Evolutionary conservation across 2,797 vertebrate genomes (phyloP), one percentile per base, ranked within the genome.

Genomic region (Thamnophis elegans): DNA sequence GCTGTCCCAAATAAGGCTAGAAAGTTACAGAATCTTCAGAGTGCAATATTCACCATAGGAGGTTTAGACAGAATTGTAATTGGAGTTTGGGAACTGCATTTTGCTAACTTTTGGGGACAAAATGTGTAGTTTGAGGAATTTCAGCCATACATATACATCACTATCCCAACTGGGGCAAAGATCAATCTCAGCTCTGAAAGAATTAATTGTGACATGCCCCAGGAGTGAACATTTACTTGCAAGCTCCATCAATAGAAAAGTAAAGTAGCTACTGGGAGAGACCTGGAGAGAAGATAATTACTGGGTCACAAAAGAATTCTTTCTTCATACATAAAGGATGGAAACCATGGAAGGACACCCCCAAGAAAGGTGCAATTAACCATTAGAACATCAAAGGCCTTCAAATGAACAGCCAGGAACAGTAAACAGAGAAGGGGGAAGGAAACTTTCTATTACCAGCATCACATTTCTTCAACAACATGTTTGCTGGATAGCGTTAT

Each of bases 281-380:
- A 88, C 53, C 51, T 92, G 89, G 89, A 90, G 91, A 94, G 89
- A 85, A 88, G 91, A 85, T 92, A 92, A 92, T 92, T 65, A 90
- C 36, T 88, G 54, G 86, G 53, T 93, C 91, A 88, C 86, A 90
- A 68, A 92, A 89, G 16, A 90, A 62, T 89, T 85, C 16, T 60
- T 93, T 51, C 51, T 88, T 42, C n/a, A 58, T 89, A 88, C 58
- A 90, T 85, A 68, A 88, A 94, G 65, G n/a, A 73, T 20, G 62
- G 65, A 62, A 88, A n/a, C 14, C 20, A 58, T 36, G 36, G 89
- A 88, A 58, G 62, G 32, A 90, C 65, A 88, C 25, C 56, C 53
- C 36, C 22, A 53, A 90, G 36, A 65, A 90, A 89, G 59, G 14
- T 65, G 36, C 54, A 90, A 90, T 92, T 90, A 90, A 82, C 73